Base-by-base conservation (phyloP, 2,113 vertebrate species). In the Indri indri region DNA sequence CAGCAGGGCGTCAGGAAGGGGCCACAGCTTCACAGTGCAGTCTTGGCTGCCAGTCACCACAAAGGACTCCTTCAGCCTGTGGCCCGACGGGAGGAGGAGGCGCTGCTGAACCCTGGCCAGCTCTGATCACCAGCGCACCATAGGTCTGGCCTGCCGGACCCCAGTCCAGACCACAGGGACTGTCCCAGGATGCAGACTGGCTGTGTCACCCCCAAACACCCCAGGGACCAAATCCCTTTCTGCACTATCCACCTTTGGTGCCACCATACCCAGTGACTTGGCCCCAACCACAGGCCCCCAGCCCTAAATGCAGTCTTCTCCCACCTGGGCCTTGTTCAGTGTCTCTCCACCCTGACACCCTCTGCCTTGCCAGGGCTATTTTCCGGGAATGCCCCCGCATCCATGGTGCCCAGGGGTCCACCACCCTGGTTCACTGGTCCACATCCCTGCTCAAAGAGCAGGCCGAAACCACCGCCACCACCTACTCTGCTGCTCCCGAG, bases 1-100 rank as follows among this genome's bases (percentile, higher is more conserved):
- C 1, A 97, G 57, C 42, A 99, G 93, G 45, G 97, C 95, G 70
- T 98, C 98, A 0, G 99, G 99, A 34, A 99, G 98, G 32, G 98
- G 98, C 99, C 99, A 99, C 54, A 99, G 97, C 98, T 99, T 99
- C 79, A 99, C 97, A 0, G 99, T 99, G 45, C 99, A 99, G 98
- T 99, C 99, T 98, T 99, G 99, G 98, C 99, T 99, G 91, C 99
- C 99, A 0, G 99, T 99, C 34, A 99, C 99, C 71, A 99, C 7
- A 45, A 99, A 99, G 45, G 97, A 98, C 30, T 99, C 99, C 96
- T 99, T 99, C 97, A 99, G 86, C 93, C 99, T 99, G 92, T 5
- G 65, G 70, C 17, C 54, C 17, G 0, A 37, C 14, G 40, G 23
- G 16, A 59, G 16, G 20, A 42, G n/a, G 20, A 42, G 40, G 45